Conservation (phyloP, 2,888 invertebrate species). For the Leptinotarsa peninsularis region DNA sequence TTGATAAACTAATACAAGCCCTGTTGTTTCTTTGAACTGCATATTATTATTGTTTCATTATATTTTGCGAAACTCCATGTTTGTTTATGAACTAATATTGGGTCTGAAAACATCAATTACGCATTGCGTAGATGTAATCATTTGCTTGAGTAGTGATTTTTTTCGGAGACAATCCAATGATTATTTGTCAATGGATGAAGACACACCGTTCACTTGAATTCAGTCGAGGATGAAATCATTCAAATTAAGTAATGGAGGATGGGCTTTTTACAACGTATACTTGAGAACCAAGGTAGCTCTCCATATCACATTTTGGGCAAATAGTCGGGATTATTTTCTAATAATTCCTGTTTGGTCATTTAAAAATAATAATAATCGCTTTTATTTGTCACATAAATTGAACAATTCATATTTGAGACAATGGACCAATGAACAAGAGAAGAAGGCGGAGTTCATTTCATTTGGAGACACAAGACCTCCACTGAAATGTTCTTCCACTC, state of each 20-base stretch:
- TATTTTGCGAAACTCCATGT: slow-evolving; percentile 37
- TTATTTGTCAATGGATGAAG: slow-evolving; percentile 37
- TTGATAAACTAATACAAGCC: slow-evolving; percentile 20
- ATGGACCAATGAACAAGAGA: too few species aligned
- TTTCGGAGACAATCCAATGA: slow-evolving; percentile 25
- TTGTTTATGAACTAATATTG: slow-evolving; percentile 36
- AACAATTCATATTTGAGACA: too few species aligned
- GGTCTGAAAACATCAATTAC: slow-evolving; percentile 32
- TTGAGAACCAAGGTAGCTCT: neutral
- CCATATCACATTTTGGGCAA: neutral
- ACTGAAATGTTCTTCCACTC: too few species aligned
- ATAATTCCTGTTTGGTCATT: too few species aligned
- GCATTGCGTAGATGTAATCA: slow-evolving; percentile 31
- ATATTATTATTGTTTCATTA: slow-evolving; percentile 32
- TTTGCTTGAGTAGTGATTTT: slow-evolving; percentile 35
- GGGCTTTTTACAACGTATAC: neutral
- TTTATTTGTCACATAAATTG: too few species aligned
- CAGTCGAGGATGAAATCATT: slow-evolving; percentile 10
- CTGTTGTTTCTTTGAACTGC: slow-evolving; percentile 24
- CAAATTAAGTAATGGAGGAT: neutral
- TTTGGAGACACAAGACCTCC: too few species aligned
- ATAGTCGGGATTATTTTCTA: too few species aligned
- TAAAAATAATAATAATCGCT: too few species aligned
- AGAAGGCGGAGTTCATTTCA: too few species aligned
- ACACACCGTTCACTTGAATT: neutral